These are phyloP conservation scores for Orussus abietinus DNA, from an alignment of 1,140 invertebrate genomes.

Conservation along the genomic window DNA sequence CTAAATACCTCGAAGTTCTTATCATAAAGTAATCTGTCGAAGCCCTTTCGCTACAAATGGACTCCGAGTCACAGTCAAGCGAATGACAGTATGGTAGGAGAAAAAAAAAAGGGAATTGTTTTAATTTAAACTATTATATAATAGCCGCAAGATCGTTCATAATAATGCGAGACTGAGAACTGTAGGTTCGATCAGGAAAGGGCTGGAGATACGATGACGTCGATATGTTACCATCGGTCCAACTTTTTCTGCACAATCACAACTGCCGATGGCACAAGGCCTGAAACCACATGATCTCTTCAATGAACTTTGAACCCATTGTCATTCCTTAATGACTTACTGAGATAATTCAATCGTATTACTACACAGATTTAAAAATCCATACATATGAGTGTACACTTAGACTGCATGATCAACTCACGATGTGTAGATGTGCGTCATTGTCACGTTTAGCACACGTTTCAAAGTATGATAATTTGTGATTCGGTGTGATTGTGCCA, in stretches of 20 bases:
- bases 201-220: too few relatives aligned
- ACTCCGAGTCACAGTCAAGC: too few relatives aligned
- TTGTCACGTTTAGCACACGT: slow-evolving; percentile 5
- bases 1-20: too few relatives aligned
- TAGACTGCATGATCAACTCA: background rate
- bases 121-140: too few relatives aligned
- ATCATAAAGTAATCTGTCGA: too few relatives aligned
- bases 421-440: background rate
- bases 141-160: too few relatives aligned
- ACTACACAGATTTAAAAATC: slow-evolving; percentile 7
- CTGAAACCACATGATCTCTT: slow-evolving; percentile 54
- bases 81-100: too few relatives aligned
- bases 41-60: too few relatives aligned
- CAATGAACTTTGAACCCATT: slow-evolving; percentile 15
- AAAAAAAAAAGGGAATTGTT: too few relatives aligned
- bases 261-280: slow-evolving; percentile 75
- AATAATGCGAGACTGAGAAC: too few relatives aligned
- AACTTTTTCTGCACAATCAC: slow-evolving; percentile 65
- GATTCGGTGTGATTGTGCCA: slow-evolving; percentile 4
- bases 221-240: too few relatives aligned
- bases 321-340: slow-evolving; percentile 2
- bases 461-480: slow-evolving; percentile 10
- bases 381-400: slow-evolving; percentile 1
- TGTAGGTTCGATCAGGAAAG: too few relatives aligned
- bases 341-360: slow-evolving; percentile 2